A percentile compares a stretch with the other conserved stretches of the same genome.
Conservation (phyloP, 2,797 vertebrate species). For the Molothrus ater region DNA sequence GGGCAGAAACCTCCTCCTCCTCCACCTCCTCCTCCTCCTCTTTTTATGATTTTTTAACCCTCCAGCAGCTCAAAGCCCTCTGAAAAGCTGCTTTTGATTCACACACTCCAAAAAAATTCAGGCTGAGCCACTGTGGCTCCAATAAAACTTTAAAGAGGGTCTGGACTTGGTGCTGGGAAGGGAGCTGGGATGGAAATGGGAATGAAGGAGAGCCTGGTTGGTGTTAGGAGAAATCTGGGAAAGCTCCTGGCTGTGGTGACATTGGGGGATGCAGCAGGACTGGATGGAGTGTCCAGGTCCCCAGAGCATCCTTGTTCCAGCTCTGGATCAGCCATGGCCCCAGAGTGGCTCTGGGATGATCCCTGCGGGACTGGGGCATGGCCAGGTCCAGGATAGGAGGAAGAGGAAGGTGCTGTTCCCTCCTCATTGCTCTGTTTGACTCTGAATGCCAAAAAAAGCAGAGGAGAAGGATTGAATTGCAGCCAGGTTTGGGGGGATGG, state of each 20-base stretch:
- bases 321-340: background rate
- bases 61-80: background rate
- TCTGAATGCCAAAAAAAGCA: background rate
- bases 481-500: accelerated
- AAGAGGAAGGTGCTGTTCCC: background rate
- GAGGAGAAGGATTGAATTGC: background rate
- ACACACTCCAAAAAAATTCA: background rate
- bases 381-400: accelerated
- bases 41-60: background rate
- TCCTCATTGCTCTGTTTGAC: background rate
- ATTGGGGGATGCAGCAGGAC: accelerated
- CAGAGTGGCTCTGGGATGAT: background rate
- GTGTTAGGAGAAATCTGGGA: background rate
- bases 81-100: conserved; percentile 40
- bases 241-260: background rate
- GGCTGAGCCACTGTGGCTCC: background rate
- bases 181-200: background rate
- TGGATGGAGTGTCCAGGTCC: accelerated
- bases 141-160: background rate
- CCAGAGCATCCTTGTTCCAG: accelerated
- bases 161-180: background rate
- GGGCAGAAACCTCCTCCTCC: background rate
- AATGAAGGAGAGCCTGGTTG: background rate
- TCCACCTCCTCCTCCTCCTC: background rate
- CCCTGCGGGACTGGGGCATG: background rate